These are phyloP conservation scores for Metopolophium dirhodum DNA, from an alignment of 1,140 invertebrate genomes.

Conservation along the genomic window DNA sequence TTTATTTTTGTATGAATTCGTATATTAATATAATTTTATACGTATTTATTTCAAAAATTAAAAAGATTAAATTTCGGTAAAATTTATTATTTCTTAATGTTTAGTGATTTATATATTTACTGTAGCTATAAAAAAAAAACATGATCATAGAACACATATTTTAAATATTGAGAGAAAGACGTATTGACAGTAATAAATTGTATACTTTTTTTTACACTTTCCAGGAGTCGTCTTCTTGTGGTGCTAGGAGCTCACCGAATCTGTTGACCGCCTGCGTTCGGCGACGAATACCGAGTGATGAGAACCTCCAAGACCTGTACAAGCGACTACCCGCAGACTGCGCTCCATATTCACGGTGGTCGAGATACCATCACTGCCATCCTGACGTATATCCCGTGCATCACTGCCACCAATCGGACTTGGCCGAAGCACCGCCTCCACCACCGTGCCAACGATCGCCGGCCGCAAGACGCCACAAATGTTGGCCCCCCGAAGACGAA, in stretches of 20 bases:
- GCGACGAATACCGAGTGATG: constrained; percentile 81
- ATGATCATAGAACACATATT: background rate
- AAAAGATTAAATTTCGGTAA: background rate
- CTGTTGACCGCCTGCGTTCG: constrained; percentile 85
- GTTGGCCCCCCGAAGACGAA: constrained; percentile 52
- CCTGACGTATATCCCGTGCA: constrained; percentile 11
- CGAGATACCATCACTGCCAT: constrained; percentile 48
- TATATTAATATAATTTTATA: background rate
- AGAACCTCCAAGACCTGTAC: constrained; percentile 75
- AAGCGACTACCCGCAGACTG: constrained; percentile 66
- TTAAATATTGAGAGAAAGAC: background rate
- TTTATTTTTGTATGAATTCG: background rate
- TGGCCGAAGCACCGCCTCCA: background rate
- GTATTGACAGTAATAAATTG: background rate
- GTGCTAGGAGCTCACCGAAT: constrained; percentile 70
- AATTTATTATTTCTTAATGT: background rate
- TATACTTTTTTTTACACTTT: background rate
- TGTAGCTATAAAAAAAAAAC: background rate
- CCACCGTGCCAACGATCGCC: background rate
- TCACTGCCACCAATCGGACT: constrained; percentile 25
- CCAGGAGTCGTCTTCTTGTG: constrained; percentile 65
- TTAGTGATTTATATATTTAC: too few species aligned
- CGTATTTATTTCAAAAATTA: background rate
- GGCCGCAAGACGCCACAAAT: constrained; percentile 1
- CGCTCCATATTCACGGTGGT: constrained; percentile 75